These are phyloP conservation scores for Umimayanthus kanabou DNA, from an alignment of 92 coral and sea anemone species.

Conservation along the genomic window DNA sequence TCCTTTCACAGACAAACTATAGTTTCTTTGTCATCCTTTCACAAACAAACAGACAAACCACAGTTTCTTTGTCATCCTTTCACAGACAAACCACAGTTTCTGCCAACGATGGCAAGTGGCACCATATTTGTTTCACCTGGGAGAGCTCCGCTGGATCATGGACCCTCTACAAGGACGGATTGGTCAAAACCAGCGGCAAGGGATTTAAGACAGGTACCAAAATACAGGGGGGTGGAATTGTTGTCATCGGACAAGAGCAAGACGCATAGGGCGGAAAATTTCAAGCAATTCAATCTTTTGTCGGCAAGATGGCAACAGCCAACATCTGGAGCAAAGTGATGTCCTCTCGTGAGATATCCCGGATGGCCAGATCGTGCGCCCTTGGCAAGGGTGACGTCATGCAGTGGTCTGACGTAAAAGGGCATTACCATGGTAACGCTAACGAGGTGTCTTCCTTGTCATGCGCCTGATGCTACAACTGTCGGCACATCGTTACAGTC, in stretches of 20 bases:
- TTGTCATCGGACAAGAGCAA: slow-evolving; percentile 13
- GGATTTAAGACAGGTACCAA: not conserved
- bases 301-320: not conserved
- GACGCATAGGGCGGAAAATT: not conserved
- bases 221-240: not conserved
- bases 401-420: slow-evolving; percentile 3
- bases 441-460: not conserved
- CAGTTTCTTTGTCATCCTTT: too few species aligned
- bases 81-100: too few species aligned
- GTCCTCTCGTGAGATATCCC: not conserved
- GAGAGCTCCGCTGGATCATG: not conserved
- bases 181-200: not conserved
- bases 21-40: too few species aligned
- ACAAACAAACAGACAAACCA: too few species aligned
- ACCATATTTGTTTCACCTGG: slow-evolving; percentile 10
- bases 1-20: too few species aligned
- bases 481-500: not conserved
- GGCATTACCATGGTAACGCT: not conserved
- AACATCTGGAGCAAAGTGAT: too few species aligned
- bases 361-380: not conserved
- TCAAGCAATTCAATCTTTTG: not conserved
- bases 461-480: not conserved
- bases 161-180: not conserved
- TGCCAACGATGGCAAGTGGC: not conserved
- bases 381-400: slow-evolving; percentile 1